phyloP scores from a whole-genome alignment of 2,888 invertebrate species.

The Drosophila testacea region DNA sequence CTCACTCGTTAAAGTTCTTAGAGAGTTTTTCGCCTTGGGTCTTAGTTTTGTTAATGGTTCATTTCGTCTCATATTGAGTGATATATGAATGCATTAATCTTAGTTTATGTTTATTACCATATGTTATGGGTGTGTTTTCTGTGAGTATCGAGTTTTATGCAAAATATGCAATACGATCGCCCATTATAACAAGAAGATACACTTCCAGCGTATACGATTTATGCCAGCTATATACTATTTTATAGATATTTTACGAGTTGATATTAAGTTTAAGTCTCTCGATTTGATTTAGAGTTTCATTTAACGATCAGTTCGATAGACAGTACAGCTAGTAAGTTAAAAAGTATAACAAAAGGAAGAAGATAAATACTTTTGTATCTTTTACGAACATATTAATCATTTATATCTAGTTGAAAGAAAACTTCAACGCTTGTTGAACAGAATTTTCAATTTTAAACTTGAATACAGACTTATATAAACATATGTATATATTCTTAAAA shows the following conservation, averaged over 20 bases:
- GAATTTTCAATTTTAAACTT: conserved; percentile 15
- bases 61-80: conserved; percentile 70
- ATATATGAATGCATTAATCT: conserved; percentile 80
- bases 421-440: neutral
- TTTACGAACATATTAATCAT: neutral
- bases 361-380: neutral
- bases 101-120: conserved; percentile 73
- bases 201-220: conserved; percentile 29
- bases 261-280: conserved; percentile 10
- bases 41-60: conserved; percentile 45
- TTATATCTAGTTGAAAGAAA: neutral
- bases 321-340: neutral
- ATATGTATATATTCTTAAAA: conserved; percentile 2
- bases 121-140: conserved; percentile 31
- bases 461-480: conserved; percentile 8
- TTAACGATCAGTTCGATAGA: neutral
- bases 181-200: conserved; percentile 19
- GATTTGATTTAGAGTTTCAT: conserved; percentile 15
- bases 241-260: conserved; percentile 46
- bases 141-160: conserved; percentile 57
- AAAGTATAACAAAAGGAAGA: neutral
- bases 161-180: conserved; percentile 60
- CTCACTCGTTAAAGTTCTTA: conserved; percentile 28
- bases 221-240: conserved; percentile 52
- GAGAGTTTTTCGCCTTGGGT: conserved; percentile 7